Base-by-base conservation (phyloP, 2,888 invertebrate genomes). In the Eupithecia tripunctaria region DNA sequence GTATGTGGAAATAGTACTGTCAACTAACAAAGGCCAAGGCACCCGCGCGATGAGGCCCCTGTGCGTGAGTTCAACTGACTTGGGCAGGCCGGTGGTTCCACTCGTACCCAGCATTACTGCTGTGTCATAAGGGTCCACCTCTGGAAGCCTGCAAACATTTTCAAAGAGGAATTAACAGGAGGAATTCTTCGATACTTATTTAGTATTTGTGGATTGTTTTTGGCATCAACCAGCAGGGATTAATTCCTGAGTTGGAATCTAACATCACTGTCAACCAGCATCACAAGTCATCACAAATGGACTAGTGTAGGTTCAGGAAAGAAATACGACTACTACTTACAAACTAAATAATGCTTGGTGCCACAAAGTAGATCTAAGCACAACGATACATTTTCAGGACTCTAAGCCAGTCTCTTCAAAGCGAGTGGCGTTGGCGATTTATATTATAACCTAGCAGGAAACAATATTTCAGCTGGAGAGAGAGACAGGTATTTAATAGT, bases 31-130 rank as follows among this genome's bases (percentile, higher is more conserved):
- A 10, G 32, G 10, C 32, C 15, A 32, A 6, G 62, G 62, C n/a
- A 62, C 10, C 4, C 10, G 62, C 10, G 62, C 10, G n/a, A 62
- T 10, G 15, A 62, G 29, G 1, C 62, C 62, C 32, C 32, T 3
- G 62, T 62, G 62, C 62, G 36, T 62, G 62, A 36, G 62, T 10
- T 18, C 27, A 7, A 62, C 62, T 3, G 60, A 15, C n/a, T 62
- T 36, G 62, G 29, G 32, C 29, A 29, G 62, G 8, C 62, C 62
- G 27, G 62, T 32, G 60, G 60, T 60, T 18, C 60, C 60, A 29
- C 60, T 60, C 32, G 60, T 60, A 1, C 29, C 60, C 32, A 60
- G 60, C 60, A 60, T 60, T 15, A 60, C 0, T 15, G 7, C 29
- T 14, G 60, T n/a, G 4, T 47, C 27, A 12, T 29, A 18, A 8